Percentiles rank a stretch among this genome's conserved stretches.
These are phyloP conservation scores for Hypsopygia costalis DNA, from an alignment of 2,888 invertebrate genomes.

Conservation along the genomic window DNA sequence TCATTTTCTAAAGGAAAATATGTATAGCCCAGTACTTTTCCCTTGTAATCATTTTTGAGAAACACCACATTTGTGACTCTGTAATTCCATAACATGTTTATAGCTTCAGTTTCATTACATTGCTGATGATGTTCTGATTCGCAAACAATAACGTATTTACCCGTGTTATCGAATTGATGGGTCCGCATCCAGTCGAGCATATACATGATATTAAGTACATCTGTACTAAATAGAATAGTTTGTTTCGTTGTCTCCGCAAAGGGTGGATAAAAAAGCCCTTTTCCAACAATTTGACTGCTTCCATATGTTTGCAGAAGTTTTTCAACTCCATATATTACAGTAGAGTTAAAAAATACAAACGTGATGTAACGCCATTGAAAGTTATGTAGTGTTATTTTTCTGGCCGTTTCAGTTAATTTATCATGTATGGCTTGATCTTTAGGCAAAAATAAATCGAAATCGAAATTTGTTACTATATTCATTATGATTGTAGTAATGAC, in stretches of 20 bases:
- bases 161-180: conserved; percentile 48
- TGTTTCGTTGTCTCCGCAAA: conserved; percentile 33
- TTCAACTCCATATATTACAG: conserved; percentile 36
- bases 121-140: conserved; percentile 30
- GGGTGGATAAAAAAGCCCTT: conserved; percentile 28
- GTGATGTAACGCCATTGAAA: conserved; percentile 53
- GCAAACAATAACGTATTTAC: conserved; percentile 54
- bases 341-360: conserved; percentile 49
- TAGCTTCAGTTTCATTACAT: conserved; percentile 45
- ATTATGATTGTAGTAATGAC: conserved; percentile 11
- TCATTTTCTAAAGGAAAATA: conserved; percentile 38
- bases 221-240: conserved; percentile 45
- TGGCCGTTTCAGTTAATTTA: conserved; percentile 41
- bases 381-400: conserved; percentile 46
- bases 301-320: conserved; percentile 41
- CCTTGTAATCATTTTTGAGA: conserved; percentile 28
- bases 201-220: conserved; percentile 30
- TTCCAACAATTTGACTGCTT: conserved; percentile 40
- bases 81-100: conserved; percentile 44
- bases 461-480: conserved; percentile 14
- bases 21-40: conserved; percentile 36
- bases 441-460: conserved; percentile 15
- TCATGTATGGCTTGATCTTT: conserved; percentile 10
- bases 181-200: conserved; percentile 38
- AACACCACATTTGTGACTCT: conserved; percentile 53